Conservation (phyloP, 2,113 vertebrate genomes). For the Hipposideros armiger region DNA sequence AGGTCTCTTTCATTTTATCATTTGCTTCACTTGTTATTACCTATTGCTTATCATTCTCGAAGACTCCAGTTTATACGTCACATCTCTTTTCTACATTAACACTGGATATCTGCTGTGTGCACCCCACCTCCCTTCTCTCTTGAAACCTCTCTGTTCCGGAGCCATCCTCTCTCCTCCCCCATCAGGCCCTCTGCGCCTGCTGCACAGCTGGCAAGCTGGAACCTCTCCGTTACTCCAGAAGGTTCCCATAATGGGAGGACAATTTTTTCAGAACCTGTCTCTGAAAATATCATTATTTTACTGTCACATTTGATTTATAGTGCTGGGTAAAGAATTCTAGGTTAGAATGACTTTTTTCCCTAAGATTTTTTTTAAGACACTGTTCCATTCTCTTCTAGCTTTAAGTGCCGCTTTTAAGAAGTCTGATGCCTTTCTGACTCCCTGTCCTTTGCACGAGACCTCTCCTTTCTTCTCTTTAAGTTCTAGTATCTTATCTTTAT, state of each 20-base stretch:
- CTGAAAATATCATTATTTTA: slow-evolving; percentile 11
- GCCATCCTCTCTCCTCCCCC: neutral
- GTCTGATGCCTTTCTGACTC: neutral
- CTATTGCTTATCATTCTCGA: slow-evolving; percentile 21
- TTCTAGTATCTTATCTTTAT: slow-evolving; percentile 28
- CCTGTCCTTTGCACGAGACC: neutral
- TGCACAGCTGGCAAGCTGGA: neutral
- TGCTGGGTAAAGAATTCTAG: neutral
- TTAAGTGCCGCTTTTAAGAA: neutral
- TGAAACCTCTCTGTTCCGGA: neutral
- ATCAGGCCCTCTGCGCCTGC: neutral
- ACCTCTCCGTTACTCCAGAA: neutral
- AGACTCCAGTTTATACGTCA: neutral
- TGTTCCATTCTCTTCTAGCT: neutral
- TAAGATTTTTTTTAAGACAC: slow-evolving; percentile 34
- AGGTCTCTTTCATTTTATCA: neutral
- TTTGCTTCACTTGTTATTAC: neutral
- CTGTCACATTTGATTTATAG: neutral
- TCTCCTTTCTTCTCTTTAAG: neutral
- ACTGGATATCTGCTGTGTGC: neutral
- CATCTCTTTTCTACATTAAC: neutral
- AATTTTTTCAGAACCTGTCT: neutral
- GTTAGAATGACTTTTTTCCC: neutral
- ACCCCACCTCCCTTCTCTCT: neutral
- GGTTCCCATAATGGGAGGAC: neutral